Base-by-base conservation (phyloP, 1,140 invertebrate species). In the Psix sp. region DNA sequence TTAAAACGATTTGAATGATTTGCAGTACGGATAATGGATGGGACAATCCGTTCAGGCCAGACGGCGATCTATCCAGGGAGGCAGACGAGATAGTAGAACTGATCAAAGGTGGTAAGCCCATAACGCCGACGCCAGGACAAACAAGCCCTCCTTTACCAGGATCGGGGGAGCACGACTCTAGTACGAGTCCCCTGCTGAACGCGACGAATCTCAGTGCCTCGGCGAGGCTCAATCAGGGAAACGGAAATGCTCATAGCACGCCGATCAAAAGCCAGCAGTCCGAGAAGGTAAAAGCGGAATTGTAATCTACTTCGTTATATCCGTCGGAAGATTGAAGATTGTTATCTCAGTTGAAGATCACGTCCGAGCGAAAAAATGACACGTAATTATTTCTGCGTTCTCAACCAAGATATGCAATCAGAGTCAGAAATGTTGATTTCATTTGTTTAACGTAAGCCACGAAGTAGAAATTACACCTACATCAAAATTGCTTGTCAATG, bases 11-110 rank as follows among this genome's bases (percentile, higher is more conserved):
- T 76, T 57, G 33, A 70, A 35, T 79, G 56, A 86, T 77, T 84
- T 89, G 92, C 90, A 98, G 96, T 86, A 93, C 94, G 76, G 96
- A 98, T 81, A 97, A 94, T 82, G 95, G 95, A 39, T 96, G 96
- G 92, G 97, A 99, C 86, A 99, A 98, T 88, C 96, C 96, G 17
- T 99, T 98, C 90, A 92, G 96, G 84, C 96, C 96, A 3, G 96
- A 97, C 78, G 96, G 96, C 39, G 95, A 98, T 86, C 88, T 99
- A 67, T 96, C 94, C 74, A 91, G 94, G 79, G 97, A 99, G 87
- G 96, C 96, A 11, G 96, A 98, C 83, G 95, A 97, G 87, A 97
- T 99, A 75, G 95, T 98, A 18, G 94, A 96, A 79, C 89, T 96
- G 85, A 97, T 97, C 84, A 96, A 96, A 87, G 94, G 94, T 59